Percentiles rank a stretch among this genome's conserved stretches.
Conservation (phyloP, 2,888 invertebrate species). For the Agrochola macilenta region DNA sequence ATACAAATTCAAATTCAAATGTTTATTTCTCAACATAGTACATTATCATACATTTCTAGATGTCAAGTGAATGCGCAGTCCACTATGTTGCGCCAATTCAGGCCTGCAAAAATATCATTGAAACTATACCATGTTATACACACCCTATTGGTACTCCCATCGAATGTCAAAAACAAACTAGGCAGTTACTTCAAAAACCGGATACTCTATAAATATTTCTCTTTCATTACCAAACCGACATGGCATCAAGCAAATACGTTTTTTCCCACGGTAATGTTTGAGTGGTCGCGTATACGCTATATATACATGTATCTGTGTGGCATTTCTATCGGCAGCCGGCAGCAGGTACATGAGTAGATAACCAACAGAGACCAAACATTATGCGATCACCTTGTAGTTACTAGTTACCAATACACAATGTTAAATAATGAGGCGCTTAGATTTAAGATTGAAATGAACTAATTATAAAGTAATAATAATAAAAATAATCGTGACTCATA, state of each 20-base stretch:
- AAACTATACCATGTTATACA: no score
- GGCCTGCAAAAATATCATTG: no score
- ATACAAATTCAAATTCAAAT: background rate
- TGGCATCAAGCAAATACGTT: conserved; percentile 42
- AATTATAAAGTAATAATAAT: no score
- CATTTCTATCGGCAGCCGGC: conserved; percentile 1
- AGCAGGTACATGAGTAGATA: conserved; percentile 5
- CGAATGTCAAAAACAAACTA: background rate
- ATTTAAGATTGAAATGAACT: no score
- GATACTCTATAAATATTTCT: conserved; percentile 46
- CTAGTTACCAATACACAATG: no score
- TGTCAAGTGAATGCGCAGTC: no score
- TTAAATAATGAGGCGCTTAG: no score
- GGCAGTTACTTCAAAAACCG: conserved; percentile 1
- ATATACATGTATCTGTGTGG: conserved; percentile 12
- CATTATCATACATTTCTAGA: no score
- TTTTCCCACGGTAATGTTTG: conserved; percentile 52
- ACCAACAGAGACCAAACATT: background rate
- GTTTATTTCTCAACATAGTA: no score
- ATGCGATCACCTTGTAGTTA: background rate
- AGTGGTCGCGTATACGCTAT: conserved; percentile 22
- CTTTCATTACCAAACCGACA: conserved; percentile 42
- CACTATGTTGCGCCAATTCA: no score
- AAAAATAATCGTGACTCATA: no score
- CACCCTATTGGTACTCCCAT: background rate